Evolutionary conservation across 2,888 invertebrate genomes (phyloP).

Genomic region (Pterostichus madidus): DNA sequence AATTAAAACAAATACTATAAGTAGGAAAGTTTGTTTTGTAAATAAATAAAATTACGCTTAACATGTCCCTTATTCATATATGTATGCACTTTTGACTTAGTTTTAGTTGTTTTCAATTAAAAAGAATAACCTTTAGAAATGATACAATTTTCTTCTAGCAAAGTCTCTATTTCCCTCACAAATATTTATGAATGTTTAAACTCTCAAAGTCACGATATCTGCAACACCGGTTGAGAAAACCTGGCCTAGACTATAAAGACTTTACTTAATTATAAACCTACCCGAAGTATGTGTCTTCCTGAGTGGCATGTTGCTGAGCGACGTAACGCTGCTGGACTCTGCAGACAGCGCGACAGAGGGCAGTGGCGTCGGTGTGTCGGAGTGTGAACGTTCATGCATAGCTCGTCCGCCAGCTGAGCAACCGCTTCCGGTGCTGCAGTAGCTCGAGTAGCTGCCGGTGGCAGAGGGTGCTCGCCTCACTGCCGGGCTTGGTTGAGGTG

Average conservation of each 20-base stretch:
- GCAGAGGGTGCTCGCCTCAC: constrained; percentile 79
- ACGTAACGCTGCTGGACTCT: constrained; percentile 97
- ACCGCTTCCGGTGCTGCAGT: constrained; percentile 76
- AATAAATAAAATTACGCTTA: too few species aligned
- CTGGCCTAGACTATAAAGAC: background rate
- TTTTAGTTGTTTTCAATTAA: too few species aligned
- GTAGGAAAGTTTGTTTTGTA: too few species aligned
- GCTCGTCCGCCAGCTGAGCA: constrained; percentile 78
- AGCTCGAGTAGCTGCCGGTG: constrained; percentile 79
- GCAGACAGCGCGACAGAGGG: constrained; percentile 94
- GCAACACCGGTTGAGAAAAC: background rate
- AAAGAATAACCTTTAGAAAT: too few species aligned
- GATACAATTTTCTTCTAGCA: too few species aligned
- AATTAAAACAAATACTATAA: too few species aligned
- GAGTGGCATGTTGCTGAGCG: constrained; percentile 92
- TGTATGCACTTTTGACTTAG: too few species aligned
- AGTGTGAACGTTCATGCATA: constrained; percentile 93
- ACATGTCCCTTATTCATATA: too few species aligned
- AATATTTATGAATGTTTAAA: background rate
- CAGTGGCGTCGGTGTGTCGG: constrained; percentile 91
- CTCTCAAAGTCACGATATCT: background rate
- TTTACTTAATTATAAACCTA: constrained; percentile 72
- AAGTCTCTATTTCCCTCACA: too few species aligned
- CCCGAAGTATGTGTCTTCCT: constrained; percentile 89
- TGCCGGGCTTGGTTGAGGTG: constrained; percentile 83